phyloP scores from a whole-genome alignment of 2,113 vertebrate genomes.

The Gorsachius goisagi region DNA sequence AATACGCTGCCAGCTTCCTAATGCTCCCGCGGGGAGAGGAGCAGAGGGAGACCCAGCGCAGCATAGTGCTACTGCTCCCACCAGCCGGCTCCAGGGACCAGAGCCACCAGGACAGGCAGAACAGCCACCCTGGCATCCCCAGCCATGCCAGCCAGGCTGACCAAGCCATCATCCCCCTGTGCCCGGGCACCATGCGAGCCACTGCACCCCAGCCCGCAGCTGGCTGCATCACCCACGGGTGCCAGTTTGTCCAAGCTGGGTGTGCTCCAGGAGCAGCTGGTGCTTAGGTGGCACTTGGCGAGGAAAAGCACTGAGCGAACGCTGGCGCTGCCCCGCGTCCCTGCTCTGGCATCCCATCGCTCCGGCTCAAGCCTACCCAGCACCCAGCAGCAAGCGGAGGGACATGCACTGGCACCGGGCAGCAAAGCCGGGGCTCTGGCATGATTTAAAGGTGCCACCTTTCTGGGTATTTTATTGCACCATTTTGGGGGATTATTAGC shows the following conservation, averaged over 20 bases:
- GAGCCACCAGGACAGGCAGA: neutral
- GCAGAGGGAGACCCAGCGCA: neutral
- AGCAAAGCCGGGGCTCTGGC: neutral
- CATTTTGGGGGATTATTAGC: constrained; percentile 36
- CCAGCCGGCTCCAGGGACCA: neutral
- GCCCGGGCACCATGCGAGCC: fast-evolving
- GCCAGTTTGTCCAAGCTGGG: neutral
- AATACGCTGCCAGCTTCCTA: constrained; percentile 49
- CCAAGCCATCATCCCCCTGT: fast-evolving
- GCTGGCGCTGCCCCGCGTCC: neutral
- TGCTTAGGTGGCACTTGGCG: neutral
- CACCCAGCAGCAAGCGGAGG: neutral
- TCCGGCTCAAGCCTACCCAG: neutral
- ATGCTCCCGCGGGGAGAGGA: constrained; percentile 8
- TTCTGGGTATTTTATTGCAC: constrained; percentile 8
- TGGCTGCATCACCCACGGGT: fast-evolving
- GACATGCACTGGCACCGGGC: fast-evolving
- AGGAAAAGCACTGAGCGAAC: neutral
- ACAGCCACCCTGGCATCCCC: neutral
- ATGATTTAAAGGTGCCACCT: neutral
- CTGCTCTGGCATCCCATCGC: fast-evolving
- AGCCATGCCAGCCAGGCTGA: neutral
- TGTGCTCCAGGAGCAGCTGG: neutral
- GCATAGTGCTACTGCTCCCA: neutral
- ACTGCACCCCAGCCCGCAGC: neutral